These are phyloP conservation scores for Argyresthia albistria DNA, from an alignment of 2,888 invertebrate genomes.

Conservation along the genomic window DNA sequence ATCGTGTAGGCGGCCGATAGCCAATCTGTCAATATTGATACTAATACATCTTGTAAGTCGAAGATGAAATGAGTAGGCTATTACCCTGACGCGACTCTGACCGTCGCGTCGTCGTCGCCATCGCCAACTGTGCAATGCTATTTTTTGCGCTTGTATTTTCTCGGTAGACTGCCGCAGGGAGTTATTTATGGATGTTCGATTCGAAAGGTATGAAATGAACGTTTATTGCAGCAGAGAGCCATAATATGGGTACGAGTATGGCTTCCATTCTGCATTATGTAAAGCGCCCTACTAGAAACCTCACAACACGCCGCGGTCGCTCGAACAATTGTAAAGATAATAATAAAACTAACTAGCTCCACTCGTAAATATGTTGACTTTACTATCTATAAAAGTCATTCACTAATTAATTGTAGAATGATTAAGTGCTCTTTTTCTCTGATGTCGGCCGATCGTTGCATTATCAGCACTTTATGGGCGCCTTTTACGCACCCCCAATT, in stretches of 20 bases:
- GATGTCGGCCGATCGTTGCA: conserved; percentile 25
- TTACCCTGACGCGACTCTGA: no score
- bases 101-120: no score
- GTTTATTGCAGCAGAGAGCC: no score
- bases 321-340: conserved; percentile 57
- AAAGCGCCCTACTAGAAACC: background rate
- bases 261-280: background rate
- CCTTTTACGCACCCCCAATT: conserved; percentile 35
- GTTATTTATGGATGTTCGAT: no score
- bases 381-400: conserved; percentile 68
- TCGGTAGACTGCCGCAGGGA: no score
- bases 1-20: conserved; percentile 16
- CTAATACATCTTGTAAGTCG: no score
- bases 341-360: conserved; percentile 58
- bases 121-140: no score
- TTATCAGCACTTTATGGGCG: conserved; percentile 19
- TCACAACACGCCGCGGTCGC: conserved; percentile 25
- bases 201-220: no score
- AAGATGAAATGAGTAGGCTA: no score
- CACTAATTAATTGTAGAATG: conserved; percentile 69
- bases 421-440: conserved; percentile 46
- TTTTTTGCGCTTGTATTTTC: no score
- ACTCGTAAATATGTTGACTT: conserved; percentile 59
- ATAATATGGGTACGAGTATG: background rate
- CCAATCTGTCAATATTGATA: no score